A percentile compares a stretch with the other conserved stretches of the same genome.
Evolutionary conservation across 2,113 vertebrate species (phyloP).

Genomic region (Mesocricetus auratus): DNA sequence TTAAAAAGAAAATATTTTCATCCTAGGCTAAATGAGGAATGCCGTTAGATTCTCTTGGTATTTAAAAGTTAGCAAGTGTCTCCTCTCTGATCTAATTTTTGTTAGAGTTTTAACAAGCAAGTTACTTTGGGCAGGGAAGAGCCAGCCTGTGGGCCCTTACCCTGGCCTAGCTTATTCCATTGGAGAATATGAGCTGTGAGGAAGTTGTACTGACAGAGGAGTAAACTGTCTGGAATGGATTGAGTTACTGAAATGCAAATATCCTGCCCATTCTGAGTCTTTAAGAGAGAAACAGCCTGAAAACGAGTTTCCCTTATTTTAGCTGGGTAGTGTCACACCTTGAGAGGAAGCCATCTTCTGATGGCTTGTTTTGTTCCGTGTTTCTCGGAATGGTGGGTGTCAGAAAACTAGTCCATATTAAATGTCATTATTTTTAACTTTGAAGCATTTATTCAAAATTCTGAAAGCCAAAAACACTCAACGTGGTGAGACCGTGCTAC

Average conservation of each 20-base stretch:
- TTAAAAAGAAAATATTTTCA: slow-evolving; percentile 1
- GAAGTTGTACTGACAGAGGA: neutral
- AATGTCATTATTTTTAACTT: slow-evolving; percentile 75
- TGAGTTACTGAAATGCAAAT: neutral
- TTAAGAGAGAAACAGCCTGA: slow-evolving; percentile 44
- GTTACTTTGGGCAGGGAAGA: neutral
- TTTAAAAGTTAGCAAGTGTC: neutral
- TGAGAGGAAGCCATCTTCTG: slow-evolving; percentile 37
- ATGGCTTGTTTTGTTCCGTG: neutral
- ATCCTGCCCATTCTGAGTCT: neutral
- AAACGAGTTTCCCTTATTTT: slow-evolving; percentile 56
- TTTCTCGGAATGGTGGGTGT: slow-evolving; percentile 53
- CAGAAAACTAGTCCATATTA: slow-evolving; percentile 82
- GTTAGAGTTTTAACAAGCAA: neutral
- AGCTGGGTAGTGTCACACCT: slow-evolving; percentile 54
- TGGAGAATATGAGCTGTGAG: neutral
- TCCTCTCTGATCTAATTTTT: neutral
- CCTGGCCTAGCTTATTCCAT: rapidly evolving
- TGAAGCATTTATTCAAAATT: slow-evolving; percentile 86
- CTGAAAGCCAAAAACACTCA: slow-evolving; percentile 85
- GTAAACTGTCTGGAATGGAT: neutral
- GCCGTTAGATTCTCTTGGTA: neutral
- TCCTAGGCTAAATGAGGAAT: neutral
- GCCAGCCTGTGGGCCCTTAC: neutral
- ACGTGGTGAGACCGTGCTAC: slow-evolving; percentile 82